Evolutionary conservation across 2,113 vertebrate species (phyloP), one percentile per base, ranked within the genome.

Genomic region (Albula goreensis): DNA sequence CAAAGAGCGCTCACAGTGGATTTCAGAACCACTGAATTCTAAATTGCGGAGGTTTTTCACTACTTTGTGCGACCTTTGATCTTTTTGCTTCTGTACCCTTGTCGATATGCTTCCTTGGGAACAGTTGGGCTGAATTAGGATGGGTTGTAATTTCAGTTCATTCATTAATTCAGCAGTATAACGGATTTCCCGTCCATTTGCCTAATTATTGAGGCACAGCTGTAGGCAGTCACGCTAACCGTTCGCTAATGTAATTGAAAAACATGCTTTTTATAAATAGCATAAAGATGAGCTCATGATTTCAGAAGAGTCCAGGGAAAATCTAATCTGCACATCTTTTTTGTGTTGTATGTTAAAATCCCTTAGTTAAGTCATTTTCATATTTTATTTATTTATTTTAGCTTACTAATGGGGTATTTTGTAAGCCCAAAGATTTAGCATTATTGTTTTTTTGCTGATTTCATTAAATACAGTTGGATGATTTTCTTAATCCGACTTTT

Each of bases 191-290:
- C 9, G 17, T 74, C 70, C 70, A 74, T 74, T 74, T 74, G 22
- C n/a, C 70, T 74, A 74, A 74, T 74, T 74, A 74, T 74, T 74
- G 70, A 74, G 31, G 70, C 70, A n/a, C 70, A 74, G 70, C 70
- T 74, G 70, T 74, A 74, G 70, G 70, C 70, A 74, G 70, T 56
- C 53, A 56, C 7, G 12, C 6, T 10, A 70, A 8, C 63, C 63
- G n/a, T 70, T 70, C 22, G 63, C 63, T 70, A n/a, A 74, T 25
- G 8, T 74, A 74, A 74, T 31, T 74, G 70, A 31, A 74, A 74
- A 74, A 74, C 22, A 74, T 25, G 22, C 6, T 74, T 74, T 31
- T 74, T 74, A 31, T 74, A 74, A 74, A 74, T 74, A 74, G 22
- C 70, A 74, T 74, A 31, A 74, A 74, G n/a, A 74, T 31, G 70